Percentiles rank a stretch among this genome's conserved stretches.
Conservation (phyloP, 1,140 invertebrate species). For the Macrostomum lignano region DNA sequence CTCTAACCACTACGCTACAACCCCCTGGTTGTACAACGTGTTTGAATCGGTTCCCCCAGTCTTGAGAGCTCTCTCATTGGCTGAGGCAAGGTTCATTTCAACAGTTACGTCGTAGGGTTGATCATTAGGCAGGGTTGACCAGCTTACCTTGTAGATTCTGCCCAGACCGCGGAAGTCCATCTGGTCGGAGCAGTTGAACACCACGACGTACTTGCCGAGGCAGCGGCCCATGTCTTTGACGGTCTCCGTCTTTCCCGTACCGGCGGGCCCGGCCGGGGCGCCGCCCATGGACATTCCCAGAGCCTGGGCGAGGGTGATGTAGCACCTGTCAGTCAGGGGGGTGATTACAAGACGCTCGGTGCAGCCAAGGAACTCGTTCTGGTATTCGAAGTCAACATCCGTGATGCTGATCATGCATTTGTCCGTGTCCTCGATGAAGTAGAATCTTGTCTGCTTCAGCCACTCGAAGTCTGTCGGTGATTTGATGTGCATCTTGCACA, state of each 20-base stretch:
- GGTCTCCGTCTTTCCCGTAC: slow-evolving; percentile 70
- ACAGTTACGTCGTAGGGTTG: background rate
- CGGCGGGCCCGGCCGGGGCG: slow-evolving; percentile 58
- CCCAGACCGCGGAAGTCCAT: slow-evolving; percentile 51
- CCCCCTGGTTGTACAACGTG: no score
- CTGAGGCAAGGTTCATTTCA: background rate
- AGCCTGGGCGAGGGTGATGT: slow-evolving; percentile 65
- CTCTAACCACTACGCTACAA: no score
- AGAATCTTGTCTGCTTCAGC: slow-evolving; percentile 67
- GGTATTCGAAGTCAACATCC: slow-evolving; percentile 61
- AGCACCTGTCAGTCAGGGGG: slow-evolving; percentile 63
- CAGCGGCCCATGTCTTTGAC: slow-evolving; percentile 84
- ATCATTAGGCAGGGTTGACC: no score
- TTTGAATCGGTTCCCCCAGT: no score
- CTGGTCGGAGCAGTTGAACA: slow-evolving; percentile 79
- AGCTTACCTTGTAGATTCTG: slow-evolving; percentile 33
- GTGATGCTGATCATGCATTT: slow-evolving; percentile 61
- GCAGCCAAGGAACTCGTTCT: slow-evolving; percentile 72
- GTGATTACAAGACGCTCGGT: slow-evolving; percentile 71
- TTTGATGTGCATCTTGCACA: slow-evolving; percentile 39
- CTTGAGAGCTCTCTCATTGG: no score
- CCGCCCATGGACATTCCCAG: slow-evolving; percentile 68
- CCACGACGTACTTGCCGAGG: slow-evolving; percentile 66
- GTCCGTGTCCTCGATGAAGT: slow-evolving; percentile 64
- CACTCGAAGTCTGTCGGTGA: slow-evolving; percentile 57